Base-by-base conservation (phyloP, 1,140 invertebrate species). In the Trichoplusia ni region DNA sequence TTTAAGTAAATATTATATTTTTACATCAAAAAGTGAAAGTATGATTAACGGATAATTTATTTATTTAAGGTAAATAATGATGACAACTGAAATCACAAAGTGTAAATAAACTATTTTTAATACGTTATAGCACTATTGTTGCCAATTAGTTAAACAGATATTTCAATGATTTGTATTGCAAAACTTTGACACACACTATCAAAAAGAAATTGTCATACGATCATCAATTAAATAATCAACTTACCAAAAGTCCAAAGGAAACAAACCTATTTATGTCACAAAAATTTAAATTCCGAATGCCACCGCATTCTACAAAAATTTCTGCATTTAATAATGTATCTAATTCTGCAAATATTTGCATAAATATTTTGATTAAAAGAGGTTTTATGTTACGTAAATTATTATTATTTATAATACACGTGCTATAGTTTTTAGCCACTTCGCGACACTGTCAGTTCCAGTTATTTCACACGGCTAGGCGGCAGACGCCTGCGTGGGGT, bases 361-460 rank as follows among this genome's bases (percentile, higher is more conserved):
- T 1, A 18, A 11, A 6, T 23, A 4, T 18, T 47, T 47, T 29
- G 13, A 4, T n/a, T 47, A 18, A 31, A 23, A 8, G 9, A 54
- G 51, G 16, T 38, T 53, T 37, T 37, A 54, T 42, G 7, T 56
- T 25, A 7, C 2, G 14, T 3, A 18, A 6, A 11, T 29, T 19
- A 18, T 9, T 29, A 31, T 3, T 44, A 29, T 37, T 61, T 25
- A 47, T n/a, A n/a, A n/a, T 31, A 59, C 67, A 46, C 75, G 77
- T 80, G 75, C 69, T 69, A 56, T 49, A 65, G 63, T 65, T 68
- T 67, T 64, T 77, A 70, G 63, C 59, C 63, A 58, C 62, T 46
- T 35, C 71, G 69, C 70, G 70, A 40, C 54, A 81, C 75, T 81
- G 73, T 18, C 29, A 23, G 13, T 27, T 2, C n/a, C n/a, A n/a